These are phyloP conservation scores for Oryzias curvinotus DNA, from an alignment of 2,113 vertebrate species.

Conservation along the genomic window DNA sequence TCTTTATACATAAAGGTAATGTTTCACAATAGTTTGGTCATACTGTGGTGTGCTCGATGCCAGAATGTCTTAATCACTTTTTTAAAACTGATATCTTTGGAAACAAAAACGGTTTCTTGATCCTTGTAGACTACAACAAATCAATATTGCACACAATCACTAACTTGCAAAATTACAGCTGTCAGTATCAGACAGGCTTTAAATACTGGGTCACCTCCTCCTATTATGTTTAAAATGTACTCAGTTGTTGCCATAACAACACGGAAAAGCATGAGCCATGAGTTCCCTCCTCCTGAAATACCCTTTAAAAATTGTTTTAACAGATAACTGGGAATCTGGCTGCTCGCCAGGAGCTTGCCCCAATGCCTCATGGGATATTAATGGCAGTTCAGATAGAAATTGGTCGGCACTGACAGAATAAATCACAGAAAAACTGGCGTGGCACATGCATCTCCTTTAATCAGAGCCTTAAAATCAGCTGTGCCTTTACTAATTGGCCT, in stretches of 20 bases:
- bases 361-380: conserved; percentile 73
- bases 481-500: conserved; percentile 71
- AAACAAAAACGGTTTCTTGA: background rate
- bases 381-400: conserved; percentile 65
- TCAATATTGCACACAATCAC: background rate
- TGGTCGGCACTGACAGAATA: conserved; percentile 68
- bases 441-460: conserved; percentile 72
- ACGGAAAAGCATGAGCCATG: conserved; percentile 35
- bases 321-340: conserved; percentile 76
- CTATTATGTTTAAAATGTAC: conserved; percentile 57
- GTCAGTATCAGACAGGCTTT: background rate
- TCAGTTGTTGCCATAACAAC: conserved; percentile 70
- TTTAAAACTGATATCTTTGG: background rate
- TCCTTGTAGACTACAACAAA: background rate
- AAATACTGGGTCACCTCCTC: conserved; percentile 28
- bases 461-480: conserved; percentile 68
- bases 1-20: conserved; percentile 22
- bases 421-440: conserved; percentile 55
- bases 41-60: background rate
- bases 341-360: conserved; percentile 73
- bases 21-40: conserved; percentile 12
- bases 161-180: conserved; percentile 6
- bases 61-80: background rate
- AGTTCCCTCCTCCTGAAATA: conserved; percentile 76
- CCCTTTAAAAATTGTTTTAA: conserved; percentile 77